A percentile compares a stretch with the other conserved stretches of the same genome.
These are phyloP conservation scores for Beris chalybata DNA, from an alignment of 2,888 invertebrate genomes.

Conservation along the genomic window DNA sequence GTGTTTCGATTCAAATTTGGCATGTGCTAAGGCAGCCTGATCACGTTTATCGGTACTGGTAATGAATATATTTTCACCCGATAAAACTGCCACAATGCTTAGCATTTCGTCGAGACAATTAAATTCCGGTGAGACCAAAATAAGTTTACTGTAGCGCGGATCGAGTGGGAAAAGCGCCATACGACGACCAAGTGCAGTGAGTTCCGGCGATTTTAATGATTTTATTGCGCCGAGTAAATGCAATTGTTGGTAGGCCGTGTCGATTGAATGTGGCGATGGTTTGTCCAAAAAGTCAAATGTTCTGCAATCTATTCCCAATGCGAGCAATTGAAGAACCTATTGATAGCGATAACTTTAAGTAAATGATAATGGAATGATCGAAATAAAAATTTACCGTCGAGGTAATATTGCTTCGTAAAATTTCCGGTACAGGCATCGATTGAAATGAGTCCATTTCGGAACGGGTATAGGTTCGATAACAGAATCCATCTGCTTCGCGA, in stretches of 20 bases:
- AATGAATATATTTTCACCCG: conserved; percentile 83
- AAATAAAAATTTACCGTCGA: conserved; percentile 46
- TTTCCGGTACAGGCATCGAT: conserved; percentile 82
- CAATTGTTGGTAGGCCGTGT: conserved; percentile 66
- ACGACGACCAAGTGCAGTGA: conserved; percentile 78
- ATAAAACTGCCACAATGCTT: conserved; percentile 83
- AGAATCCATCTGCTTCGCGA: conserved; percentile 79
- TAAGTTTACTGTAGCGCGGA: conserved; percentile 81
- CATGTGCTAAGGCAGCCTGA: conserved; percentile 69
- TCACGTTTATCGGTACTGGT: conserved; percentile 70
- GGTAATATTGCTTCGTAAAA: conserved; percentile 68
- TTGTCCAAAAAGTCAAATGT: conserved; percentile 90
- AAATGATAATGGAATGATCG: neutral
- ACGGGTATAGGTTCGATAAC: conserved; percentile 85
- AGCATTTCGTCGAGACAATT: conserved; percentile 79
- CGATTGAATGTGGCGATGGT: conserved; percentile 73
- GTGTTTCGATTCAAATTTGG: conserved; percentile 80
- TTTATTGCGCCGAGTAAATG: conserved; percentile 74
- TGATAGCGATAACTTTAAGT: too few species aligned
- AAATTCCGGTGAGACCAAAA: conserved; percentile 75
- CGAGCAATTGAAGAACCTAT: conserved; percentile 79
- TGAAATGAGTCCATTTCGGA: conserved; percentile 72
- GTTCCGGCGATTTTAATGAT: conserved; percentile 60
- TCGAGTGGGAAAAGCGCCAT: conserved; percentile 93
- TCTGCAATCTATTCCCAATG: conserved; percentile 78